phyloP scores from a whole-genome alignment of 2,797 vertebrate genomes.

The Thamnophis elegans region DNA sequence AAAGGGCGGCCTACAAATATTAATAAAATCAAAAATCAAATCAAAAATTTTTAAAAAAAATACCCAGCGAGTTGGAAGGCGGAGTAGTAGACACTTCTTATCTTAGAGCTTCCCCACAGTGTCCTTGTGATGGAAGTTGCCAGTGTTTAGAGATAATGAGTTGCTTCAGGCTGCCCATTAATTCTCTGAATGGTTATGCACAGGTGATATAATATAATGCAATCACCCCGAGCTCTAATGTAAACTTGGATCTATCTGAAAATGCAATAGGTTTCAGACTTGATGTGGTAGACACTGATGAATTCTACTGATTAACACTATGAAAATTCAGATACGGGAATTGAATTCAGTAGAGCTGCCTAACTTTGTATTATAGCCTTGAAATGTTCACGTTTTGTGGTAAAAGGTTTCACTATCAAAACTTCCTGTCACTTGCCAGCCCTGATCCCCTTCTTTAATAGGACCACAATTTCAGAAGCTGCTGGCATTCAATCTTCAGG shows the following conservation, averaged over 20 bases:
- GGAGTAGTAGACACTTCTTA: neutral
- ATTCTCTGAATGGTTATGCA: constrained; percentile 6
- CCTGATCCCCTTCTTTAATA: neutral
- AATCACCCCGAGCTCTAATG: constrained; percentile 3
- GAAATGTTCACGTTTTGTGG: neutral
- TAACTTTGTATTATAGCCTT: neutral
- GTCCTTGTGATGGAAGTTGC: neutral
- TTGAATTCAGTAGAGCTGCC: constrained; percentile 16
- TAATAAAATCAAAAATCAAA: too few relatives aligned
- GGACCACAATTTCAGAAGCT: neutral
- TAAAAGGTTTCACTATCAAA: neutral
- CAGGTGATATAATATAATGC: constrained; percentile 4
- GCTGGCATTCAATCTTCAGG: neutral
- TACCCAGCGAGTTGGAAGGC: neutral
- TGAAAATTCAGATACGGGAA: constrained; percentile 16
- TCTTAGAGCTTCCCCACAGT: neutral
- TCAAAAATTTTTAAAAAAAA: too few relatives aligned
- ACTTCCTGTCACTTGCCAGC: neutral
- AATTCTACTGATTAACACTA: constrained; percentile 20
- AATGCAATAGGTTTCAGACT: neutral
- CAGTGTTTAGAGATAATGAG: neutral
- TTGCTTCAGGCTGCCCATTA: constrained; percentile 5
- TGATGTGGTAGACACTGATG: constrained; percentile 11
- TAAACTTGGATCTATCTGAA: neutral
- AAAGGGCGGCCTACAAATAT: too few relatives aligned